phyloP scores from a whole-genome alignment of 2,888 invertebrate species.

The Cecidostiba fungosa region DNA sequence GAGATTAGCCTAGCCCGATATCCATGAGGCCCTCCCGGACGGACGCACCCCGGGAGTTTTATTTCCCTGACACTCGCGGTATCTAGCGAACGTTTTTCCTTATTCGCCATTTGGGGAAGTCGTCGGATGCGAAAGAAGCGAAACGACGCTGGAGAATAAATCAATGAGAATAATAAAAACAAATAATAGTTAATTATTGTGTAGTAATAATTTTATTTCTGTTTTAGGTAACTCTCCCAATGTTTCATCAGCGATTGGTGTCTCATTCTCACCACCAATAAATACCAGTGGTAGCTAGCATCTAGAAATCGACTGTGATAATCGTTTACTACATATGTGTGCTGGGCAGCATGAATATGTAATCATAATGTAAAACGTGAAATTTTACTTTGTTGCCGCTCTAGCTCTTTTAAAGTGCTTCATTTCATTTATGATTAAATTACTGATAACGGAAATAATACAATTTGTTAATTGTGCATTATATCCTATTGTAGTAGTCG shows the following conservation, averaged over 20 bases:
- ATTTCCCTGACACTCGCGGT: background rate
- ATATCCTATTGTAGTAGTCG: conserved; percentile 33
- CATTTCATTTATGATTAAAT: conserved; percentile 32
- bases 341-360: conserved; percentile 76
- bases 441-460: conserved; percentile 16
- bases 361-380: conserved; percentile 73
- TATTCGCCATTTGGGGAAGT: background rate
- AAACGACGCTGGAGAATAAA: background rate
- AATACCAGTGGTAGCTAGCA: conserved; percentile 80
- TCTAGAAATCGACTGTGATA: conserved; percentile 80
- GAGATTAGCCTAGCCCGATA: background rate
- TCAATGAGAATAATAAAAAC: background rate
- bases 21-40: conserved; percentile 10
- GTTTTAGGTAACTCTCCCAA: conserved; percentile 50
- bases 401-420: conserved; percentile 36
- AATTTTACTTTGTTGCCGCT: conserved; percentile 41
- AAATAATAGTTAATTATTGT: background rate
- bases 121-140: background rate
- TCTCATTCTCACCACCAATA: conserved; percentile 78
- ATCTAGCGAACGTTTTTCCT: background rate
- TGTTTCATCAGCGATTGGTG: conserved; percentile 75
- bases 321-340: conserved; percentile 74
- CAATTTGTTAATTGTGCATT: conserved; percentile 37
- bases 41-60: background rate
- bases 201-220: conserved; percentile 21